phyloP scores from a whole-genome alignment of 35 echinoderm and acorn worm species.

The Chiridota heheva region DNA sequence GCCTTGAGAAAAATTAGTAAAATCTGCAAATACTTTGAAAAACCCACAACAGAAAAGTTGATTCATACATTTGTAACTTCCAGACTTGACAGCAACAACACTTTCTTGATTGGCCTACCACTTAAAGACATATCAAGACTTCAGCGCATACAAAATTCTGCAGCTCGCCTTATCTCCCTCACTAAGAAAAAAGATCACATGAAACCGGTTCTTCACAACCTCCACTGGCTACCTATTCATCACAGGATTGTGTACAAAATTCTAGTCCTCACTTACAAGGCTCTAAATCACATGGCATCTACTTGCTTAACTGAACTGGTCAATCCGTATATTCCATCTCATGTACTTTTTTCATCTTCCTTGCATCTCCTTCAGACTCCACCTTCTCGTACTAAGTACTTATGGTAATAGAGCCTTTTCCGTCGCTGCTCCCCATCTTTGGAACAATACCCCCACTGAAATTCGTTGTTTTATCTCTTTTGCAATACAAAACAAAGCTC shows the following conservation, averaged over 20 bases:
- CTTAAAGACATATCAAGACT: not conserved
- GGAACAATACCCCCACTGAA: no score
- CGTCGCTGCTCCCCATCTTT: no score
- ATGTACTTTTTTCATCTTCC: no score
- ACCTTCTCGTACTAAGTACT: no score
- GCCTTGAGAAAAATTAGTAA: slow-evolving; percentile 18
- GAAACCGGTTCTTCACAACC: slow-evolving; percentile 1
- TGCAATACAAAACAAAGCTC: no score
- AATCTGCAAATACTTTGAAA: slow-evolving; percentile 4
- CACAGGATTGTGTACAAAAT: slow-evolving; percentile 32
- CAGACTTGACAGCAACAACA: not conserved
- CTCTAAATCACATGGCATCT: slow-evolving; percentile 3
- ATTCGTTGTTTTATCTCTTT: no score
- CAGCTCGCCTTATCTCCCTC: not conserved
- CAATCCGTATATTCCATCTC: not conserved
- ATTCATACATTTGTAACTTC: slow-evolving; percentile 33
- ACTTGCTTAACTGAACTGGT: not conserved
- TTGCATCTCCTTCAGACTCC: no score
- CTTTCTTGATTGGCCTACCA: slow-evolving; percentile 3
- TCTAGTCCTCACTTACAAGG: slow-evolving; percentile 16
- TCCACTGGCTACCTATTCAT: slow-evolving; percentile 27
- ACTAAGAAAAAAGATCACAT: slow-evolving; percentile 29
- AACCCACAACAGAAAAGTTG: slow-evolving; percentile 6
- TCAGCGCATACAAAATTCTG: slow-evolving; percentile 21
- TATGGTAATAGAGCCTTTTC: no score